phyloP scores from a whole-genome alignment of 1,140 invertebrate genomes.

The Octopus sinensis region DNA sequence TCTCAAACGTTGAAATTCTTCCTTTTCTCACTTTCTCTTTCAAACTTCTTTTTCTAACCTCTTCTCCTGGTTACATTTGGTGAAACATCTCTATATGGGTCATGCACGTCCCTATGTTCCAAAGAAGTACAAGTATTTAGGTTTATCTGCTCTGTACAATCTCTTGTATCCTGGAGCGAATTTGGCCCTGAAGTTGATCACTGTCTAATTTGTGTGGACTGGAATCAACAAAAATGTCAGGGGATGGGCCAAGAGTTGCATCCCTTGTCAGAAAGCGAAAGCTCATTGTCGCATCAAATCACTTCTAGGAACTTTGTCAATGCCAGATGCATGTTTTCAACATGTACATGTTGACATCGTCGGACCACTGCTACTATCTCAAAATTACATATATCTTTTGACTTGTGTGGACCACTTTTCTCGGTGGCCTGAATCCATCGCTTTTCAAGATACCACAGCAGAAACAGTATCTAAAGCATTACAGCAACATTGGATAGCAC shows the following conservation, averaged over 20 bases:
- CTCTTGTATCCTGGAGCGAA: background rate
- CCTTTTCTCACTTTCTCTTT: no score
- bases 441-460: slow-evolving; percentile 47
- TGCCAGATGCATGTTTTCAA: background rate
- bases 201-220: background rate
- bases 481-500: background rate
- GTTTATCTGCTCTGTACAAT: background rate
- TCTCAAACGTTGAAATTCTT: no score
- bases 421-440: slow-evolving; percentile 54
- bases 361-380: background rate
- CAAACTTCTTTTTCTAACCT: no score
- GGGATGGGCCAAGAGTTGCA: background rate
- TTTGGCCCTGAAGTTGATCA: background rate
- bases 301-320: background rate
- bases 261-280: background rate
- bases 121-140: background rate
- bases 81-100: no score
- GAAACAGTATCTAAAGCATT: slow-evolving; percentile 6
- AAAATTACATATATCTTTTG: slow-evolving; percentile 47
- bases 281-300: background rate
- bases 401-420: slow-evolving; percentile 37
- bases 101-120: no score
- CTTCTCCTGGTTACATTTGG: no score
- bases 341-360: background rate
- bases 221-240: background rate